These are phyloP conservation scores for Apis dorsata DNA, from an alignment of 1,140 invertebrate genomes.

Conservation along the genomic window DNA sequence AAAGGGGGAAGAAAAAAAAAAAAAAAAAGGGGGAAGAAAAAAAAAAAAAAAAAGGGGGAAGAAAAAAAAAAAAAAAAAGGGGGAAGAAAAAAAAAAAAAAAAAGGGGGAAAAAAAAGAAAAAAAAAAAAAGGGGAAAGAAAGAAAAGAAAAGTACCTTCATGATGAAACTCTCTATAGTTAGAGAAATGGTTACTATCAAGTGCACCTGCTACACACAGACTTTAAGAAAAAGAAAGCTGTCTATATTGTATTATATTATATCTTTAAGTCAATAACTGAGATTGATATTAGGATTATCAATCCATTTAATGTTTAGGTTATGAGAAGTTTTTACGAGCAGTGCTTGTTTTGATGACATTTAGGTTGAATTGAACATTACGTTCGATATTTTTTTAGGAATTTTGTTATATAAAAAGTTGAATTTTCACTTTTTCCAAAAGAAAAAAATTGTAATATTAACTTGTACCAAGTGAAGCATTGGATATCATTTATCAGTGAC, in stretches of 20 bases:
- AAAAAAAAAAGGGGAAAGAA: not conserved
- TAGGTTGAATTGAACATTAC: constrained; percentile 49
- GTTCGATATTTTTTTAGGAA: constrained; percentile 40
- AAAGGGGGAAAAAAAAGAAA: constrained; percentile 21
- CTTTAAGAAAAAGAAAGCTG: constrained; percentile 61
- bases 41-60: constrained; percentile 24
- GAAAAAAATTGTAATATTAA: constrained; percentile 11
- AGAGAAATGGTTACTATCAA: constrained; percentile 49
- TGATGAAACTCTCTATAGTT: constrained; percentile 47
- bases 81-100: constrained; percentile 35
- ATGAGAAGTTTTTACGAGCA: constrained; percentile 52
- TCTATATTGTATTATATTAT: constrained; percentile 68
- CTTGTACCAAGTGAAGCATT: constrained; percentile 28
- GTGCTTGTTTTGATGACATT: constrained; percentile 50
- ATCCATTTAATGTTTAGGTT: constrained; percentile 63
- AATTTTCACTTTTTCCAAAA: constrained; percentile 4
- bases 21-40: not conserved
- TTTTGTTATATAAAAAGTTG: constrained; percentile 43
- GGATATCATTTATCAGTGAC: constrained; percentile 54
- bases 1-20: constrained; percentile 36
- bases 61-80: constrained; percentile 50
- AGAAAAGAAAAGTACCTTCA: constrained; percentile 23
- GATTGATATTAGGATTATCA: constrained; percentile 60
- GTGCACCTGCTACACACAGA: constrained; percentile 55
- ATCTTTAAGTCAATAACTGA: constrained; percentile 63